phyloP scores from a whole-genome alignment of 2,888 invertebrate species.

The Alviniconcha strummeri region DNA sequence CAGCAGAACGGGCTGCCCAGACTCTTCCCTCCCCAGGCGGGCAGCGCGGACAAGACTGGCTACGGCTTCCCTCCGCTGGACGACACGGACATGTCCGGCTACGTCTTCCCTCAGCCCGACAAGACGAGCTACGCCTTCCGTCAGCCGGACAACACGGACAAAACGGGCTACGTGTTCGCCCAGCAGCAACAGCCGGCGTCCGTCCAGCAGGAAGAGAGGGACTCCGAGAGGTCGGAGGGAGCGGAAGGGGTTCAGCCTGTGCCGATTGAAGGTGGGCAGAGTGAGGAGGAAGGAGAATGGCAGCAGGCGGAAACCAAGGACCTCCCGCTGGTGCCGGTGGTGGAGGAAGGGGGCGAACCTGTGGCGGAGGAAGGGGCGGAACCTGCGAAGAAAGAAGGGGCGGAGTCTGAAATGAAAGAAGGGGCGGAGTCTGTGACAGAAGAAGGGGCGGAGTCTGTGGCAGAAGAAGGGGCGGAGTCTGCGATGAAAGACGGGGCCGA shows the following conservation, averaged over 20 bases:
- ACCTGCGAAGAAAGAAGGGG: background rate
- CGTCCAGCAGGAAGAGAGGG: too few relatives aligned
- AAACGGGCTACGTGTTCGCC: conserved; percentile 13
- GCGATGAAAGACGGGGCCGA: too few relatives aligned
- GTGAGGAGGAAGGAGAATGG: background rate
- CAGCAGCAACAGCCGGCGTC: too few relatives aligned
- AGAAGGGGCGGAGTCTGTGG: too few relatives aligned
- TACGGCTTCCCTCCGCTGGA: background rate
- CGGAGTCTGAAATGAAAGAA: background rate
- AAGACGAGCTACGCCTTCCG: background rate
- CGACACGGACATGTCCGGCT: too few relatives aligned
- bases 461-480: too few relatives aligned
- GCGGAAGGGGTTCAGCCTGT: too few relatives aligned
- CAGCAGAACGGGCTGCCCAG: background rate
- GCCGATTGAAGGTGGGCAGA: too few relatives aligned
- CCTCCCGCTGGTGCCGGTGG: background rate
- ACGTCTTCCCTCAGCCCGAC: background rate
- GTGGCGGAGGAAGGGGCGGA: background rate
- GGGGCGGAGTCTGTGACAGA: too few relatives aligned
- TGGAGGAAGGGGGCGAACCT: background rate
- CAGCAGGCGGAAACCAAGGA: background rate
- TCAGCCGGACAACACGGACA: conserved; percentile 20
- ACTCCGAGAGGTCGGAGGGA: too few relatives aligned
- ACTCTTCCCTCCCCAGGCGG: background rate
- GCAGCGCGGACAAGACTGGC: background rate